Percentiles rank a stretch among this genome's conserved stretches.
Evolutionary conservation across 2,888 invertebrate species (phyloP).

Genomic region (Euspilapteryx auroguttella): DNA sequence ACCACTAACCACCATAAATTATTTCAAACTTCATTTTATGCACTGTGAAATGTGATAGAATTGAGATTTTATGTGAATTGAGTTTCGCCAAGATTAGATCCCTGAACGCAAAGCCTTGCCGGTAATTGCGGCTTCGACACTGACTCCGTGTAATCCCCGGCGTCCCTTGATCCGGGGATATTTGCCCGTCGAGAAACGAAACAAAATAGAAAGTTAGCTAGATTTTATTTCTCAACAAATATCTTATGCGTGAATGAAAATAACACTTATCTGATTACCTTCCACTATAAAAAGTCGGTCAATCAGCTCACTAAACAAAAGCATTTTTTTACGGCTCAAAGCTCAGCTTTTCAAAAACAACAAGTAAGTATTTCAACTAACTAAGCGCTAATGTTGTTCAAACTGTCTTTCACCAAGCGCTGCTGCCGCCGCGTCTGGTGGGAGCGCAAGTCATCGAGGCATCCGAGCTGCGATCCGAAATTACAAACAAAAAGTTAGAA

Average conservation of each 20-base stretch:
- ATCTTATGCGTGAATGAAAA: too few species aligned
- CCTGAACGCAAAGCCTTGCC: conserved; percentile 31
- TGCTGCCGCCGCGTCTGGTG: conserved; percentile 14
- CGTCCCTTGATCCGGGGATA: conserved; percentile 25
- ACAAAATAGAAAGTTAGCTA: neutral
- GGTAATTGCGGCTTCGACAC: conserved; percentile 47
- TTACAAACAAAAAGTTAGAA: conserved; percentile 52
- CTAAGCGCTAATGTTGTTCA: conserved; percentile 22
- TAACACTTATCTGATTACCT: too few species aligned
- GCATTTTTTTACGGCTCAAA: conserved; percentile 14
- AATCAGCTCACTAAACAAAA: conserved; percentile 12
- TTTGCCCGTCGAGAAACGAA: conserved; percentile 18
- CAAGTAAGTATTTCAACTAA: conserved; percentile 36
- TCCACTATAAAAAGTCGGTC: too few species aligned
- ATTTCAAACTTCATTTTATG: too few species aligned
- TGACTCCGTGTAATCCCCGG: conserved; percentile 29
- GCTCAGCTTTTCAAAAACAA: conserved; percentile 22
- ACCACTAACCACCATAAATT: too few species aligned
- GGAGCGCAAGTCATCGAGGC: conserved; percentile 43
- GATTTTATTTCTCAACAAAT: too few species aligned
- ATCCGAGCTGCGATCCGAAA: conserved; percentile 45
- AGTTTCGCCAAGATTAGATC: conserved; percentile 1
- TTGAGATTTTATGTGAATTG: too few species aligned
- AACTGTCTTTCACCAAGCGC: conserved; percentile 27
- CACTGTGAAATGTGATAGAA: too few species aligned